A percentile compares a stretch with the other conserved stretches of the same genome.
phyloP scores from a whole-genome alignment of 2,797 vertebrate genomes.

The Vespertilio murinus region DNA sequence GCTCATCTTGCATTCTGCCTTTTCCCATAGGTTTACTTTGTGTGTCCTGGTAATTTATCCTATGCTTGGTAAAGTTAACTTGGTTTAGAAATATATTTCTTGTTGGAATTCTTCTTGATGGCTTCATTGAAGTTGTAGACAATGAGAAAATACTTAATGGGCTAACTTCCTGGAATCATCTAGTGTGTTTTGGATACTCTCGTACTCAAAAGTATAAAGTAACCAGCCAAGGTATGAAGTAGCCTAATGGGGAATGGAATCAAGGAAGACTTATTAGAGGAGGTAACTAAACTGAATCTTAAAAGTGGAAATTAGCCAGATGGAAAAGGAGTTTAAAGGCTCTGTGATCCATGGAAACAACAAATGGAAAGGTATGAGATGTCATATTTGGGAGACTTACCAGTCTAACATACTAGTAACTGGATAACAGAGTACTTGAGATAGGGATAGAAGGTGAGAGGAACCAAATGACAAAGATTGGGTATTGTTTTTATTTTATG shows the following conservation, averaged over 20 bases:
- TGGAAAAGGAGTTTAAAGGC: background rate
- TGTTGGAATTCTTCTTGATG: background rate
- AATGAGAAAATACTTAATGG: background rate
- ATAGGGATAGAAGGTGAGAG: background rate
- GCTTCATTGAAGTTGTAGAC: background rate
- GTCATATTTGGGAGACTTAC: background rate
- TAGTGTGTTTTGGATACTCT: background rate
- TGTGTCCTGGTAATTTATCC: background rate
- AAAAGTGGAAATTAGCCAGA: background rate
- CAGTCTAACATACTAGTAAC: background rate
- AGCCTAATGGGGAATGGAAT: background rate
- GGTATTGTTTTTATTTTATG: background rate
- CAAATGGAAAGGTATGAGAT: background rate
- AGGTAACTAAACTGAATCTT: background rate
- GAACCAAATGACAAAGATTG: background rate
- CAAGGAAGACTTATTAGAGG: background rate
- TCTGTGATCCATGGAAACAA: background rate
- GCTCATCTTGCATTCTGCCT: background rate
- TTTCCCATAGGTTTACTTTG: background rate
- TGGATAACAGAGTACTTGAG: background rate
- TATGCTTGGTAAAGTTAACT: constrained; percentile 32
- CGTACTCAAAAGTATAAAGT: background rate
- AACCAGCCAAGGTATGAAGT: background rate
- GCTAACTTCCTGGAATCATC: background rate
- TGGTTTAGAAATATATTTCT: background rate